A percentile compares a stretch with the other conserved stretches of the same genome.
Conservation (phyloP, 2,888 invertebrate species). For the Dicyrtomina minuta region DNA sequence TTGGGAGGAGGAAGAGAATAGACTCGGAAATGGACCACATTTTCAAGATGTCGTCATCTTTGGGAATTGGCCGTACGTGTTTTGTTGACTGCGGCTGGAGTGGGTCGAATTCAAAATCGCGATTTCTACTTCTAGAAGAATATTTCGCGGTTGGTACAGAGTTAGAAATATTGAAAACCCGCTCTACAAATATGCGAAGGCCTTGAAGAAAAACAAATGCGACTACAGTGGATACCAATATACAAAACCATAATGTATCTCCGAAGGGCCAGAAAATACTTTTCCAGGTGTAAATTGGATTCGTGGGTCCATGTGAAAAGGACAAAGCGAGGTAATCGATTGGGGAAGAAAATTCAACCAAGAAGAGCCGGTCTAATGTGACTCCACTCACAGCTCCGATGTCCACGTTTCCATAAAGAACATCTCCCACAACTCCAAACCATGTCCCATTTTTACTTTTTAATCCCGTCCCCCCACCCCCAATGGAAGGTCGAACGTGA, state of each 20-base stretch:
- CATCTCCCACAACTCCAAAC: constrained; percentile 42
- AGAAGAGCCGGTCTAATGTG: neutral
- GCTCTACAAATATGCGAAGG: neutral
- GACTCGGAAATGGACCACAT: neutral
- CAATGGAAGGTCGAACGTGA: constrained; percentile 36
- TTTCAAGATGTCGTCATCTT: too few relatives aligned
- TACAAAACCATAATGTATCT: neutral
- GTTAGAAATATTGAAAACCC: too few relatives aligned
- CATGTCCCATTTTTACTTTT: constrained; percentile 34
- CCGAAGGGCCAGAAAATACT: constrained; percentile 8
- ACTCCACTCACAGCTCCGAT: constrained; percentile 35
- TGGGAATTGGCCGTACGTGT: too few relatives aligned
- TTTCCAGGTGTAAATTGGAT: neutral
- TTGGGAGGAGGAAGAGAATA: neutral
- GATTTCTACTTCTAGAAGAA: too few relatives aligned
- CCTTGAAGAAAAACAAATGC: neutral
- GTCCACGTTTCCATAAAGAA: constrained; percentile 34
- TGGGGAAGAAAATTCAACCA: neutral
- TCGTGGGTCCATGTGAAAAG: neutral
- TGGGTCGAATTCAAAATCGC: too few relatives aligned
- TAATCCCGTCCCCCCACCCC: constrained; percentile 40
- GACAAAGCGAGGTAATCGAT: neutral
- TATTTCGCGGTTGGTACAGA: too few relatives aligned
- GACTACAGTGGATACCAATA: neutral
- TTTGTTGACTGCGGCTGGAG: too few relatives aligned